Evolutionary conservation across 2,797 vertebrate genomes (phyloP).

Genomic region (Nasua narica): DNA sequence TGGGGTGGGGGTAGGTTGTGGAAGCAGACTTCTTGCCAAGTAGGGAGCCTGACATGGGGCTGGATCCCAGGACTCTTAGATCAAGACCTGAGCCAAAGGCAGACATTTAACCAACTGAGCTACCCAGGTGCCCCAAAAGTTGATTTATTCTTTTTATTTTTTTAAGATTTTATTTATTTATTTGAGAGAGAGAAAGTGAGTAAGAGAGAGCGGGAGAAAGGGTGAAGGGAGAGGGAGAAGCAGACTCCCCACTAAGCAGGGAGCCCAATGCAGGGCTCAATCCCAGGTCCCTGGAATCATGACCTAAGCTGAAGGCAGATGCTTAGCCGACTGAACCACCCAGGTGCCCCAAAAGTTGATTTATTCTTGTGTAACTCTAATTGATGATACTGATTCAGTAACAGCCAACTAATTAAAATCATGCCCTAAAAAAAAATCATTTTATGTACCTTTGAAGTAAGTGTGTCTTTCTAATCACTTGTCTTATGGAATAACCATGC

Average conservation of each 20-base stretch:
- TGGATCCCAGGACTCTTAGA: neutral
- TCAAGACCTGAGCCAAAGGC: neutral
- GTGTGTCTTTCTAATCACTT: neutral
- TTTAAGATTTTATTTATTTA: neutral
- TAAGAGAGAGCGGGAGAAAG: neutral
- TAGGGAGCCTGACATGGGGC: neutral
- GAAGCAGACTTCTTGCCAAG: neutral
- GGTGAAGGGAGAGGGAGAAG: neutral
- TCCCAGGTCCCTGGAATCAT: neutral
- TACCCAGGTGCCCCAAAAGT: neutral
- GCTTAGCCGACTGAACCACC: neutral
- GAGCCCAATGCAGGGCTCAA: neutral
- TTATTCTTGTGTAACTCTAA: neutral
- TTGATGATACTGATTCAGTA: neutral
- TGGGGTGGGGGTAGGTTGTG: no score
- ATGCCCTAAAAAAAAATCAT: neutral
- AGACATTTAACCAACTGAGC: neutral
- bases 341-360: neutral
- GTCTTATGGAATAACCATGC: neutral
- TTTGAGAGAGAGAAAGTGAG: neutral
- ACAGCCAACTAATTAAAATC: neutral
- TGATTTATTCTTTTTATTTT: neutral
- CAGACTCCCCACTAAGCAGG: neutral
- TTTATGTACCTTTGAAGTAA: constrained; percentile 4
- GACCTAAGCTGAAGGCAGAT: neutral